Evolutionary conservation across 2,888 invertebrate genomes (phyloP).

Genomic region (Thymelicus lineola): DNA sequence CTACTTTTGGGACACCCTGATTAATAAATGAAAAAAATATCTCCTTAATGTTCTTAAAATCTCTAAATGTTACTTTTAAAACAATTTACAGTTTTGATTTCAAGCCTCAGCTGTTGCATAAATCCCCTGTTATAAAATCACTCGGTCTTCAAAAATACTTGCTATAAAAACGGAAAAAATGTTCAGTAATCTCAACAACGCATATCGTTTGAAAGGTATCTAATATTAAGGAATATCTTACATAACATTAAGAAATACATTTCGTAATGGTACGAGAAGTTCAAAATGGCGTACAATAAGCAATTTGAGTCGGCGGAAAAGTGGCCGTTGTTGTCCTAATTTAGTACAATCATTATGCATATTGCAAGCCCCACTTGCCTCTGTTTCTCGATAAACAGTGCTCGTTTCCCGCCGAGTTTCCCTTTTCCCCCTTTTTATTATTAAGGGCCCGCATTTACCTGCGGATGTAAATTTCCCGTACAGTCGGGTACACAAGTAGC

Average conservation of each 20-base stretch:
- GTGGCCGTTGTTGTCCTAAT: constrained; percentile 70
- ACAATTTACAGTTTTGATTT: too few species aligned
- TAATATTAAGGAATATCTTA: constrained; percentile 47
- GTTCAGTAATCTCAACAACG: constrained; percentile 4
- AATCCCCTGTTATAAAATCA: too few species aligned
- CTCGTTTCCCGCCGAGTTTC: constrained; percentile 65
- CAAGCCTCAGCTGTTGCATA: too few species aligned
- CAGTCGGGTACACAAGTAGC: constrained; percentile 58
- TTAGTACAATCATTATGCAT: constrained; percentile 81
- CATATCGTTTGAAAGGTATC: constrained; percentile 40
- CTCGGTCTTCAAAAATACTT: background rate
- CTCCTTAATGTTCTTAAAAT: too few species aligned
- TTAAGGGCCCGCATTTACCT: constrained; percentile 70
- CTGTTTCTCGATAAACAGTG: constrained; percentile 78
- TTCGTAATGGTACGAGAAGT: constrained; percentile 47
- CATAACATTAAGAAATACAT: constrained; percentile 35
- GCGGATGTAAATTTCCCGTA: constrained; percentile 66
- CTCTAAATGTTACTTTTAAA: too few species aligned
- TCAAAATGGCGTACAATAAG: constrained; percentile 68
- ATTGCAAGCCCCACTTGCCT: constrained; percentile 74
- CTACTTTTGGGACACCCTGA: too few species aligned
- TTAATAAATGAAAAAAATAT: too few species aligned
- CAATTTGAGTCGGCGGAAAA: constrained; percentile 71
- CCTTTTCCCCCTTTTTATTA: constrained; percentile 73
- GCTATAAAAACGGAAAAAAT: constrained; percentile 13